Conservation (phyloP, 2,113 vertebrate species). For the Nyctereutes procyonoides region DNA sequence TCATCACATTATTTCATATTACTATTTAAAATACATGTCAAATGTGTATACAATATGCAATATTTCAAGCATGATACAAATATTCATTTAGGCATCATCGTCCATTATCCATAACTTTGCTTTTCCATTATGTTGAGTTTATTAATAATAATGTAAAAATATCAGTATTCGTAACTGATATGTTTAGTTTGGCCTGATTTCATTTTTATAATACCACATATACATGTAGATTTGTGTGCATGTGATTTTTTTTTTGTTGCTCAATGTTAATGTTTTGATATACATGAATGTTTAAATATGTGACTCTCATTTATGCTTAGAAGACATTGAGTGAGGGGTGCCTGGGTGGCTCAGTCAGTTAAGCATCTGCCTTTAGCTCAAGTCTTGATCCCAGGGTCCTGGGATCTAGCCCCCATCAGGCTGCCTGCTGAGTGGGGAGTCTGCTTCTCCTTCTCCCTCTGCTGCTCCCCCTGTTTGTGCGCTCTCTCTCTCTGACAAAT, state of each 20-base stretch:
- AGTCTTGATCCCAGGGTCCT: too few species aligned
- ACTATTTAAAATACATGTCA: background rate
- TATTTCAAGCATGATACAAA: background rate
- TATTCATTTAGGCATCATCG: background rate
- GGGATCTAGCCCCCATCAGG: too few species aligned
- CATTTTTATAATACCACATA: background rate
- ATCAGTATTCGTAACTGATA: constrained; percentile 5
- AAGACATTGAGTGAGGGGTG: background rate
- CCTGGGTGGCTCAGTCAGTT: too few species aligned
- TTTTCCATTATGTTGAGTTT: background rate
- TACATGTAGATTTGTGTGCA: background rate
- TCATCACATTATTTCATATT: background rate
- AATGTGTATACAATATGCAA: background rate
- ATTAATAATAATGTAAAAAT: background rate
- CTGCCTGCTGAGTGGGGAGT: too few species aligned
- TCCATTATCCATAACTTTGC: background rate
- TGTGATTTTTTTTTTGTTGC: background rate
- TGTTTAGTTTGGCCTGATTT: background rate
- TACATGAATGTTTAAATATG: background rate
- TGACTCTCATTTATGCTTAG: background rate
- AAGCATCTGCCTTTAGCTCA: too few species aligned
- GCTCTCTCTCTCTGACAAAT: too few species aligned
- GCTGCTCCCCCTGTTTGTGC: too few species aligned
- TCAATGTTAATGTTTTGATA: background rate
- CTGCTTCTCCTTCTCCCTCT: too few species aligned